These are phyloP conservation scores for Globodera ellingtonae DNA, from an alignment of 1,140 invertebrate species.

Conservation along the genomic window DNA sequence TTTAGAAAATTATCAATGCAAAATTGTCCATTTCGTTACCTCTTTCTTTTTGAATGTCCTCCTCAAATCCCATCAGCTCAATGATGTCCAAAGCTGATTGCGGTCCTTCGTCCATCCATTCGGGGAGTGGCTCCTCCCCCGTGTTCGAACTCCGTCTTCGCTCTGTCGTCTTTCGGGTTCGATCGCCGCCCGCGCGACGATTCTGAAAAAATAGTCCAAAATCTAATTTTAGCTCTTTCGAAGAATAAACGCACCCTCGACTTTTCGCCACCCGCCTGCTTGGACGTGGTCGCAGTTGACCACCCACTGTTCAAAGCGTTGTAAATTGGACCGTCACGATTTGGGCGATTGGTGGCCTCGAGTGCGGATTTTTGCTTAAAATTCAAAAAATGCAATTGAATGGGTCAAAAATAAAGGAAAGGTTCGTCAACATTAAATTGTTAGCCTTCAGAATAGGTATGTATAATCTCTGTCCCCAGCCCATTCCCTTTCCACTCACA, in stretches of 20 bases:
- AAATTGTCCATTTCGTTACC: background rate
- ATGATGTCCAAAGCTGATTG: constrained; percentile 37
- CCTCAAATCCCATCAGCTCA: constrained; percentile 45
- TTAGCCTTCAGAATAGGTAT: no score
- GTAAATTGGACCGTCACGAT: constrained; percentile 1
- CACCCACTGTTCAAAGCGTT: constrained; percentile 4
- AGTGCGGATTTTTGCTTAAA: constrained; percentile 26
- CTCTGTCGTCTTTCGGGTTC: constrained; percentile 1
- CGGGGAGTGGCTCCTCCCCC: constrained; percentile 28
- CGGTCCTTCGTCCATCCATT: constrained; percentile 45
- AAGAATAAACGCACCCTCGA: constrained; percentile 10
- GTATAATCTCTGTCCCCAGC: no score
- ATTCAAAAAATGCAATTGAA: background rate
- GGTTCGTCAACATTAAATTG: no score
- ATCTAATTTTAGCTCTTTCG: background rate
- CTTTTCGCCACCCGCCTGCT: constrained; percentile 9
- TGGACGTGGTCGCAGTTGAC: constrained; percentile 11
- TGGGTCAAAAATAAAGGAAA: background rate
- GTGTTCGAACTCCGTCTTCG: constrained; percentile 18
- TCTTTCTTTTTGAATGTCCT: constrained; percentile 13
- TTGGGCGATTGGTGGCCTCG: constrained; percentile 21
- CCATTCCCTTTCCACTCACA: background rate
- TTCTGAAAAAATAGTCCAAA: background rate
- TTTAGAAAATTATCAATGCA: no score
- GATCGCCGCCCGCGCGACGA: constrained; percentile 5